Evolutionary conservation across 2,113 vertebrate species (phyloP).

Genomic region (Spheniscus mendiculus): DNA sequence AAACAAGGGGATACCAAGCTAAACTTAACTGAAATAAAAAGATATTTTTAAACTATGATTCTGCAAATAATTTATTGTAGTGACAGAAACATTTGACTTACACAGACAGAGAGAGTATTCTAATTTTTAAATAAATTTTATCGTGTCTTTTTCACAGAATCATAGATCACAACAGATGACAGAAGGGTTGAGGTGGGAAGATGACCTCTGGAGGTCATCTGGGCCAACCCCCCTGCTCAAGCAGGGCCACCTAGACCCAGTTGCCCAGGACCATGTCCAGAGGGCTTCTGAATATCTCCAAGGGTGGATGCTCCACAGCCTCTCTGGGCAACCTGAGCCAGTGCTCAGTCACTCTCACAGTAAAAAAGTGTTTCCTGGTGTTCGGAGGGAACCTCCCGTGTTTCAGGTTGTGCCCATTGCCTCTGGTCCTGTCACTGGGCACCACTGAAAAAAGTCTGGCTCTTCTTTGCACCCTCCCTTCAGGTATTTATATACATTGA

Average conservation of each 20-base stretch:
- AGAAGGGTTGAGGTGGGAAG: neutral
- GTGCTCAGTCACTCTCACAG: neutral
- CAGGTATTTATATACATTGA: neutral
- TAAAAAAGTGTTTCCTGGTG: neutral
- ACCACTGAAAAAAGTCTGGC: neutral
- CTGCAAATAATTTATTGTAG: neutral
- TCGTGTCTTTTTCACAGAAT: neutral
- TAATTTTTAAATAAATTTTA: neutral
- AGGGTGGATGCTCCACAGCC: neutral
- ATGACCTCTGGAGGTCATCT: neutral
- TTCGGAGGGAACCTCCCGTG: neutral
- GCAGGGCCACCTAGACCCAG: fast-evolving
- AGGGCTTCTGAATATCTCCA: neutral
- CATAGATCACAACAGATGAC: neutral
- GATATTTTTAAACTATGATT: neutral
- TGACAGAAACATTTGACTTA: neutral
- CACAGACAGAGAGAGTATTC: neutral
- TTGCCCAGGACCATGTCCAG: neutral
- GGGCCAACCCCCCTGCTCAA: neutral
- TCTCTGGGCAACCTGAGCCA: neutral
- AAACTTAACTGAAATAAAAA: neutral
- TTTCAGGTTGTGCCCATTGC: neutral
- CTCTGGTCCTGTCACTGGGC: neutral
- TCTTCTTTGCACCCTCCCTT: neutral
- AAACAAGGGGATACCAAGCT: neutral